Evolutionary conservation across 2,888 invertebrate genomes (phyloP).

Genomic region (Lepeophtheirus nordmannii): DNA sequence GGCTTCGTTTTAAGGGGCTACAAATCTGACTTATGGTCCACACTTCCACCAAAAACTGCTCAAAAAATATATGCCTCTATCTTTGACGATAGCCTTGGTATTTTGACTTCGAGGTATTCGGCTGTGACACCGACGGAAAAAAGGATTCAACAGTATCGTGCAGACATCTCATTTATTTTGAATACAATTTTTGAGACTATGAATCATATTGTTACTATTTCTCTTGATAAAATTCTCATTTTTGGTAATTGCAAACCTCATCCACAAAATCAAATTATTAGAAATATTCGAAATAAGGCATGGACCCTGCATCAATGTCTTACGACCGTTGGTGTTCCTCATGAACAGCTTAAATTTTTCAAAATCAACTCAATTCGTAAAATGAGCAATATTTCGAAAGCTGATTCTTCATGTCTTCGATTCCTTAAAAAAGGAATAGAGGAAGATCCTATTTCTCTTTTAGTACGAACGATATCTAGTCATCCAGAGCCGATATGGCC

Average conservation of each 20-base stretch:
- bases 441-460: neutral
- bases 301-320: slow-evolving; percentile 1
- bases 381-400: neutral
- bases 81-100: slow-evolving; percentile 9
- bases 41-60: slow-evolving; percentile 8
- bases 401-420: neutral
- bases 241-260: neutral
- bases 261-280: neutral
- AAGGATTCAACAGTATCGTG: slow-evolving; percentile 8
- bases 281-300: slow-evolving; percentile 10
- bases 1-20: slow-evolving; percentile 9
- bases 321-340: neutral
- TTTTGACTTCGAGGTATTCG: slow-evolving; percentile 8
- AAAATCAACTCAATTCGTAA: neutral
- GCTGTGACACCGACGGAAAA: neutral
- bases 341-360: neutral
- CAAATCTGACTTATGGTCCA: slow-evolving; percentile 6
- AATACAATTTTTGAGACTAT: slow-evolving; percentile 1
- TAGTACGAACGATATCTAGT: slow-evolving; percentile 1
- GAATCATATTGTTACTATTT: neutral
- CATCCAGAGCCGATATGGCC: slow-evolving; percentile 22
- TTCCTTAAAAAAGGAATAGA: neutral
- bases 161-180: slow-evolving; percentile 8
- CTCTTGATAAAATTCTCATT: neutral
- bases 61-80: slow-evolving; percentile 15